Evolutionary conservation across 1,140 invertebrate genomes (phyloP), one percentile per base, ranked within the genome.

Genomic region (Aphelenchoides fujianensis): DNA sequence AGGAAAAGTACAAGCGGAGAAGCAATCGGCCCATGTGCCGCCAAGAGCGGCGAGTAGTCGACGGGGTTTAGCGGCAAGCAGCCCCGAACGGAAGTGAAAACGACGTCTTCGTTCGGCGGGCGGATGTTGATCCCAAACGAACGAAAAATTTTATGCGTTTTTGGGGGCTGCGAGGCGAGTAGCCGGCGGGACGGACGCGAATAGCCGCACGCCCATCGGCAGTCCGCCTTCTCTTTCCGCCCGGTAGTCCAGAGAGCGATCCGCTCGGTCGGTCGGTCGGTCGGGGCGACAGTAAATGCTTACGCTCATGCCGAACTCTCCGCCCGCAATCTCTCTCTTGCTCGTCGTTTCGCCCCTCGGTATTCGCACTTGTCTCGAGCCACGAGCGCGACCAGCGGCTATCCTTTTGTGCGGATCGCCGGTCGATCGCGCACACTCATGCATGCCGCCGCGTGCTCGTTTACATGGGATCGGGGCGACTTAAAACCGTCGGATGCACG

Each of bases 391-490:
- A 48, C 23, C 12, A 12, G 41, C 41, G 41, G 41, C 41, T 48
- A 48, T 48, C 41, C 41, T 48, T 48, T 48, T 48, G 41, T 48
- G 41, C 41, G 41, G 41, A 48, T 48, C 23, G 41, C 41, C 41
- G 41, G 41, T 48, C 23, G 41, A 48, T 48, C 41, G 41, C 41
- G 41, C 41, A 48, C 12, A 48, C n/a, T n/a, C n/a, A n/a, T n/a
- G n/a, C n/a, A n/a, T n/a, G n/a, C n/a, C n/a, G n/a, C n/a, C n/a
- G n/a, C n/a, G n/a, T n/a, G n/a, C n/a, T n/a, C n/a, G n/a, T n/a
- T n/a, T n/a, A n/a, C n/a, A n/a, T n/a, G n/a, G n/a, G n/a, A n/a
- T n/a, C n/a, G n/a, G n/a, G n/a, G n/a, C n/a, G n/a, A n/a, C n/a
- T n/a, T n/a, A n/a, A n/a, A n/a, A n/a, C n/a, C n/a, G n/a, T n/a